These are phyloP conservation scores for Bombus confusus DNA, from an alignment of 1,140 invertebrate species.

Conservation along the genomic window DNA sequence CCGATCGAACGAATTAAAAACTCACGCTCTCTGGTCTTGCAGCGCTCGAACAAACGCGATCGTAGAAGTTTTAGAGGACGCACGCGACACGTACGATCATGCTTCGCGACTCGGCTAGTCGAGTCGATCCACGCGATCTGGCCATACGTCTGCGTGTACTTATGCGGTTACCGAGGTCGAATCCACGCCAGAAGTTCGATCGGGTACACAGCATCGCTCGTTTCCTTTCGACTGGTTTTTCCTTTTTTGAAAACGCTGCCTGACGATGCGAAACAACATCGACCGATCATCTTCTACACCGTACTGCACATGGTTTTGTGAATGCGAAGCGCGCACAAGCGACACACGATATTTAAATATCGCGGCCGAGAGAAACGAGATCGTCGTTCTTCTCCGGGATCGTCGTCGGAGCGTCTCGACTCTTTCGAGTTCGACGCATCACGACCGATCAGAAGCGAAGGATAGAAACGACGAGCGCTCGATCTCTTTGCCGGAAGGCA, in stretches of 20 bases:
- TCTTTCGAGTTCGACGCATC: not conserved
- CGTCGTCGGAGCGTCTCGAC: not conserved
- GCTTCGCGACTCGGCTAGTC: not conserved
- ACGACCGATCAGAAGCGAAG: not conserved
- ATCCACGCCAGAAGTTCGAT: constrained; percentile 14
- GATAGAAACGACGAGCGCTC: not conserved
- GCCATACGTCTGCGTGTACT: not conserved
- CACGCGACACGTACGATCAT: constrained; percentile 2
- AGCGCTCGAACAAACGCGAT: constrained; percentile 9
- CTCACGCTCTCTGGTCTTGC: not conserved
- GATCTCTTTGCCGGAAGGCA: not conserved
- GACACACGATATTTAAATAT: constrained; percentile 12
- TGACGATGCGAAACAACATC: constrained; percentile 50
- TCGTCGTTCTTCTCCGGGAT: not conserved
- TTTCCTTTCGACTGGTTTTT: not conserved
- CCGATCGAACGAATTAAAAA: not conserved
- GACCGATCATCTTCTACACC: constrained; percentile 63
- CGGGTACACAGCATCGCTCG: constrained; percentile 10
- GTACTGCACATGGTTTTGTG: constrained; percentile 64
- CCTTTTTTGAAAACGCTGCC: constrained; percentile 23
- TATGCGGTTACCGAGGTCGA: not conserved
- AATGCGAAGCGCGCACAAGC: constrained; percentile 43
- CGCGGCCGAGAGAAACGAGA: not conserved
- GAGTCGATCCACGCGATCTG: not conserved
- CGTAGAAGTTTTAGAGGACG: not conserved